Percentiles rank a stretch among this genome's conserved stretches.
phyloP scores from a whole-genome alignment of 2,113 vertebrate genomes.

The Scophthalmus maximus region DNA sequence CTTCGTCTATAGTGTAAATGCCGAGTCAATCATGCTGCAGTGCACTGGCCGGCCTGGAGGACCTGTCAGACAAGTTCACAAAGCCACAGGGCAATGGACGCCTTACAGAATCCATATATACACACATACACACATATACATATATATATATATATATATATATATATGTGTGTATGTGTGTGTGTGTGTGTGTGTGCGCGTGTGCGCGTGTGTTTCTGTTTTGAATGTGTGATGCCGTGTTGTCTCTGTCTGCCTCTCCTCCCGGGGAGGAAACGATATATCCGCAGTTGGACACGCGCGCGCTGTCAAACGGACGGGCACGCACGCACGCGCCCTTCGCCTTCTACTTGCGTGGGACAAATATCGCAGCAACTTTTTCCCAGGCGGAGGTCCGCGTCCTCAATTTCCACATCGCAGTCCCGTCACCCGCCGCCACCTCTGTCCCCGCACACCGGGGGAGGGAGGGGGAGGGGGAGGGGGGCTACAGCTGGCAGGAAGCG shows the following conservation, averaged over 20 bases:
- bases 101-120: neutral
- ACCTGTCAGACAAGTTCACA: constrained; percentile 64
- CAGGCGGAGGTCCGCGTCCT: constrained; percentile 15
- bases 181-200: neutral
- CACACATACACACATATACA: neutral
- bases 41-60: constrained; percentile 15
- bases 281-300: constrained; percentile 50
- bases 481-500: constrained; percentile 38
- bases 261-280: constrained; percentile 25
- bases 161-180: neutral
- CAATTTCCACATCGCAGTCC: neutral
- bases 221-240: neutral
- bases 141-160: too few relatives aligned
- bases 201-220: neutral
- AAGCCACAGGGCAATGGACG: neutral
- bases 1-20: constrained; percentile 50
- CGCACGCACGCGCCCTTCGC: constrained; percentile 55
- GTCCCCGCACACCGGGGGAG: too few relatives aligned
- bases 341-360: constrained; percentile 63
- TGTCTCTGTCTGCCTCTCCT: neutral
- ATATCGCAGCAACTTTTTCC: constrained; percentile 64
- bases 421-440: too few relatives aligned
- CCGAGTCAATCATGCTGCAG: constrained; percentile 30
- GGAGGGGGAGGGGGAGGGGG: too few relatives aligned
- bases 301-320: constrained; percentile 69